phyloP scores from a whole-genome alignment of 2,797 vertebrate genomes.

The Rhynchotus rufescens region DNA sequence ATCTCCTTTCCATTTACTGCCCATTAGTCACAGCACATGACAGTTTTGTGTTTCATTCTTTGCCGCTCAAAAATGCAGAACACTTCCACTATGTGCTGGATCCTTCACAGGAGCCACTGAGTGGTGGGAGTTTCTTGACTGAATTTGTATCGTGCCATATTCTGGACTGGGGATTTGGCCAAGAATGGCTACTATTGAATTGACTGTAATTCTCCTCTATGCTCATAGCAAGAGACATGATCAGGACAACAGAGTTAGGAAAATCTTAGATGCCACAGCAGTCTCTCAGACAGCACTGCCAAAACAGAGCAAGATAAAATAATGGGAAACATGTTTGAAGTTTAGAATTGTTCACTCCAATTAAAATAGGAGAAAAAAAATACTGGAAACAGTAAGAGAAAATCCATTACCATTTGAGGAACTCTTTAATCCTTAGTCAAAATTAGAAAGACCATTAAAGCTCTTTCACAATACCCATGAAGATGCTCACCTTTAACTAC shows the following conservation, averaged over 20 bases:
- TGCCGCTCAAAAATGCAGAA: background rate
- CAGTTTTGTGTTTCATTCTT: slow-evolving; percentile 40
- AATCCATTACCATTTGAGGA: background rate
- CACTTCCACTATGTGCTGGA: background rate
- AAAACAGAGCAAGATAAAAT: background rate
- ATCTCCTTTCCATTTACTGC: background rate
- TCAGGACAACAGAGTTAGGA: slow-evolving; percentile 4
- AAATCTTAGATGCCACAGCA: background rate
- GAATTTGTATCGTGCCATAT: background rate
- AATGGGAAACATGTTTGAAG: background rate
- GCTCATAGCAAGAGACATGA: background rate
- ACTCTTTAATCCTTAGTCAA: background rate
- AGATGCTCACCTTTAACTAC: background rate
- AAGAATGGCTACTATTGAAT: background rate
- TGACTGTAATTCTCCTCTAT: slow-evolving; percentile 45
- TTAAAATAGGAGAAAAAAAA: background rate
- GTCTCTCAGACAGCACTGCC: background rate
- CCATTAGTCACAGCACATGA: slow-evolving; percentile 6
- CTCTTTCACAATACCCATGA: background rate
- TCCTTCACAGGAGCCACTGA: background rate
- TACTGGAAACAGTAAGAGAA: background rate
- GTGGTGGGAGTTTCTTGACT: background rate
- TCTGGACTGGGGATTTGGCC: slow-evolving; percentile 2
- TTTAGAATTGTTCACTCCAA: background rate
- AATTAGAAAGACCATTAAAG: background rate